Evolutionary conservation across 2,888 invertebrate genomes (phyloP).

Genomic region (Julus scandinavius): DNA sequence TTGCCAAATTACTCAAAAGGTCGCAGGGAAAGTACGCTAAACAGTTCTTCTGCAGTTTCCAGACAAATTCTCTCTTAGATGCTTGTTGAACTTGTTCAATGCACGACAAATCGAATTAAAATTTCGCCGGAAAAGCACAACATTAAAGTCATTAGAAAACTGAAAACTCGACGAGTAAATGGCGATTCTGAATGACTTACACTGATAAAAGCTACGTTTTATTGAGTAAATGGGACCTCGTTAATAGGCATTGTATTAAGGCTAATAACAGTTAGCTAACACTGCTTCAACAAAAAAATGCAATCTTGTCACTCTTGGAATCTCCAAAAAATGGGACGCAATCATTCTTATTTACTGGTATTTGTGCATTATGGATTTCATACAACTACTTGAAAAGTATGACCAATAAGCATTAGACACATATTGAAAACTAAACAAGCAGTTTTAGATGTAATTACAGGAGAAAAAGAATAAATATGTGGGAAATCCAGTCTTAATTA

Average conservation of each 20-base stretch:
- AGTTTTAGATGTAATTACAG: not conserved
- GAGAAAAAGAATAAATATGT: constrained; percentile 1
- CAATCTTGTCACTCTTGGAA: not conserved
- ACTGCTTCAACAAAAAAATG: not conserved
- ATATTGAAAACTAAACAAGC: not conserved
- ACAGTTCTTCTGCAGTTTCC: too few species aligned
- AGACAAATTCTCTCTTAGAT: too few species aligned
- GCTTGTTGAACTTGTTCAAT: too few species aligned
- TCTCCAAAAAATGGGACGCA: too few species aligned
- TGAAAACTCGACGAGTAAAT: not conserved
- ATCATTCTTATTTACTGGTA: not conserved
- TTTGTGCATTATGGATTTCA: not conserved
- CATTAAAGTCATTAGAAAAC: not conserved
- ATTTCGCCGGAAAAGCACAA: too few species aligned
- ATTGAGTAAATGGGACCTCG: not conserved
- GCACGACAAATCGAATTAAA: too few species aligned
- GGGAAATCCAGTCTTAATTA: not conserved
- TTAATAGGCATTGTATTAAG: not conserved
- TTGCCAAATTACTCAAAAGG: too few species aligned
- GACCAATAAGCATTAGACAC: not conserved
- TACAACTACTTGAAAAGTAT: not conserved
- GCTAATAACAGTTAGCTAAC: constrained; percentile 12
- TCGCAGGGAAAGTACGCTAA: too few species aligned
- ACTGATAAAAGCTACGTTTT: constrained; percentile 33
- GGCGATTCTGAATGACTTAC: not conserved